These are phyloP conservation scores for Coreoperca whiteheadi DNA, from an alignment of 2,113 vertebrate genomes.

Conservation along the genomic window DNA sequence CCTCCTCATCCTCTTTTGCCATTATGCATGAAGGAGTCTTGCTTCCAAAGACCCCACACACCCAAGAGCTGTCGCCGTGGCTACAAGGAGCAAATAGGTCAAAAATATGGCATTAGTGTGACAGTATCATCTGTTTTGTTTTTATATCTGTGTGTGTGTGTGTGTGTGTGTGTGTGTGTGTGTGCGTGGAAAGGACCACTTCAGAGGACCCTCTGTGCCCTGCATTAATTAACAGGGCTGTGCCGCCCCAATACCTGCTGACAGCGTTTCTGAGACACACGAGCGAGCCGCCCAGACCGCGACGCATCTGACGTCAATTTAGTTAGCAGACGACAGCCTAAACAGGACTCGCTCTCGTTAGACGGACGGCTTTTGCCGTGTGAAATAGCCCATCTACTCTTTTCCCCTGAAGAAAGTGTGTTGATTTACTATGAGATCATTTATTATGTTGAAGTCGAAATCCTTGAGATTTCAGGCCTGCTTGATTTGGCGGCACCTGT, in stretches of 20 bases:
- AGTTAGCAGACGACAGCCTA: neutral
- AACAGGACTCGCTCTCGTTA: neutral
- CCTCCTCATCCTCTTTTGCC: conserved; percentile 19
- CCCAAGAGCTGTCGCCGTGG: conserved; percentile 23
- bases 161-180: conserved; percentile 20
- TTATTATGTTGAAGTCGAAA: neutral
- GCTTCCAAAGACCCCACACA: conserved; percentile 12
- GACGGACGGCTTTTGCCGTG: neutral
- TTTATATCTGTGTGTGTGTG: conserved; percentile 11
- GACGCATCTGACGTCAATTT: neutral
- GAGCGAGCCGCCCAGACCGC: neutral
- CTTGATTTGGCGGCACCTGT: neutral
- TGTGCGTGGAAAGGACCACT: neutral
- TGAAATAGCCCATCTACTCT: neutral
- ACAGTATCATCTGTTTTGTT: neutral
- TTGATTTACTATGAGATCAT: neutral
- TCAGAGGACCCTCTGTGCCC: neutral
- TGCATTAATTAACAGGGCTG: neutral
- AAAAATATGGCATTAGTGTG: neutral
- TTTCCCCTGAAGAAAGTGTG: too few relatives aligned
- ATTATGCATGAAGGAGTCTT: conserved; percentile 54
- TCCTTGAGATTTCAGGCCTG: neutral
- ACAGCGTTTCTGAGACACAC: conserved; percentile 21
- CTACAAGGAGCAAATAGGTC: neutral
- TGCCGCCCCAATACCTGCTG: neutral